These are phyloP conservation scores for Hippasteria phrygiana DNA, from an alignment of 53 echinoderm and acorn worm species.

Conservation along the genomic window DNA sequence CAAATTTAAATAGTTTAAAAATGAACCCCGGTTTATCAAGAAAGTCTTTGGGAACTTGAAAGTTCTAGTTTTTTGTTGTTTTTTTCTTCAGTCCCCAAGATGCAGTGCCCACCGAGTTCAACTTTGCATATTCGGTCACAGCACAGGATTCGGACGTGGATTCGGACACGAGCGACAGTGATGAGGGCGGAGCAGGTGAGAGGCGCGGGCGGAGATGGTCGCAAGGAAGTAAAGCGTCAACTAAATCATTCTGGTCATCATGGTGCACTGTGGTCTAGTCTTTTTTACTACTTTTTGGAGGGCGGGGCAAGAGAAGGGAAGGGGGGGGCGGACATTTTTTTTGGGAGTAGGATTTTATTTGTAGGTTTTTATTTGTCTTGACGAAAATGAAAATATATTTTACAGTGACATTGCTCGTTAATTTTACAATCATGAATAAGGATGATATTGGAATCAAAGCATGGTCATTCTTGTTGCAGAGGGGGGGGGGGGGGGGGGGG, in stretches of 20 bases:
- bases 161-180: conserved; percentile 62
- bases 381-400: no score
- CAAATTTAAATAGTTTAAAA: background rate
- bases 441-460: no score
- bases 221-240: conserved; percentile 19
- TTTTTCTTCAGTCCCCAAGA: conserved; percentile 66
- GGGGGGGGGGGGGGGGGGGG: no score
- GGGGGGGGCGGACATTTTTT: no score
- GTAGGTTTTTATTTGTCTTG: no score
- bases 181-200: conserved; percentile 23
- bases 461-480: no score
- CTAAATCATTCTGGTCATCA: conserved; percentile 47
- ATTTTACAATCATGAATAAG: no score
- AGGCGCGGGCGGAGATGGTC: conserved; percentile 51
- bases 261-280: conserved; percentile 70
- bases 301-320: background rate
- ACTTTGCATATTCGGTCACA: conserved; percentile 54
- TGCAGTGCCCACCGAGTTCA: conserved; percentile 68
- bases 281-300: background rate
- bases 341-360: no score
- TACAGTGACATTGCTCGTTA: no score
- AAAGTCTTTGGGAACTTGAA: background rate
- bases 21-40: background rate
- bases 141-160: conserved; percentile 76
- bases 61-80: background rate